Conservation (phyloP, 1,140 invertebrate species). For the Bilobella aurantiaca region DNA sequence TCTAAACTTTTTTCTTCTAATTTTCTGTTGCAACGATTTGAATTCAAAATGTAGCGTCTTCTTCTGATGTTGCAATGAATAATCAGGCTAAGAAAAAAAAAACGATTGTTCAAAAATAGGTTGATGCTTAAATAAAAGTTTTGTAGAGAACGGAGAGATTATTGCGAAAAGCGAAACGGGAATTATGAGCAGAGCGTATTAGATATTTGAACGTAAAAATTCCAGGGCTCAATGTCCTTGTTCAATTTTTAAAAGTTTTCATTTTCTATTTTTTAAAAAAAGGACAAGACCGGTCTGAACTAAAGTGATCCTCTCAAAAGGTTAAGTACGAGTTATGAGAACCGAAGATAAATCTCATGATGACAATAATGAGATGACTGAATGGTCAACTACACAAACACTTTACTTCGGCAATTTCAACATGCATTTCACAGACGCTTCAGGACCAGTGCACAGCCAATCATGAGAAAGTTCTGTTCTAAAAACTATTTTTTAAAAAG, state of each 20-base stretch:
- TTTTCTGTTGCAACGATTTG: too few relatives aligned
- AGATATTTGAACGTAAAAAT: neutral
- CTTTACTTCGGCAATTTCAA: neutral
- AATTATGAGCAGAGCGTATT: neutral
- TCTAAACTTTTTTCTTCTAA: too few relatives aligned
- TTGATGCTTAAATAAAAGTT: too few relatives aligned
- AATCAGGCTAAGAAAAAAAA: neutral
- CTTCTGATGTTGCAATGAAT: neutral
- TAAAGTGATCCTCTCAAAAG: conserved; percentile 1
- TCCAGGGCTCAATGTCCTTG: neutral
- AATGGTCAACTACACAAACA: conserved; percentile 3
- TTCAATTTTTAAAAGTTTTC: neutral
- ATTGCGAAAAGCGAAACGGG: neutral
- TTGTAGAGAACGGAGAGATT: too few relatives aligned
- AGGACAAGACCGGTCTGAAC: conserved; percentile 3
- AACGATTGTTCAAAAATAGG: too few relatives aligned
- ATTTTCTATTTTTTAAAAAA: neutral
- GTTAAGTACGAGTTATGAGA: conserved; percentile 9
- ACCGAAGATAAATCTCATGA: conserved; percentile 4
- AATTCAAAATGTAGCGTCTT: too few relatives aligned
- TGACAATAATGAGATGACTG: conserved; percentile 9
- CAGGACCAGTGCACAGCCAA: neutral
- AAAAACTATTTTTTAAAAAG: too few relatives aligned
- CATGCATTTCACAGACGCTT: neutral
- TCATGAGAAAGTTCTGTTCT: conserved; percentile 2